phyloP scores from a whole-genome alignment of 1,140 invertebrate genomes.

The Phortica variegata region DNA sequence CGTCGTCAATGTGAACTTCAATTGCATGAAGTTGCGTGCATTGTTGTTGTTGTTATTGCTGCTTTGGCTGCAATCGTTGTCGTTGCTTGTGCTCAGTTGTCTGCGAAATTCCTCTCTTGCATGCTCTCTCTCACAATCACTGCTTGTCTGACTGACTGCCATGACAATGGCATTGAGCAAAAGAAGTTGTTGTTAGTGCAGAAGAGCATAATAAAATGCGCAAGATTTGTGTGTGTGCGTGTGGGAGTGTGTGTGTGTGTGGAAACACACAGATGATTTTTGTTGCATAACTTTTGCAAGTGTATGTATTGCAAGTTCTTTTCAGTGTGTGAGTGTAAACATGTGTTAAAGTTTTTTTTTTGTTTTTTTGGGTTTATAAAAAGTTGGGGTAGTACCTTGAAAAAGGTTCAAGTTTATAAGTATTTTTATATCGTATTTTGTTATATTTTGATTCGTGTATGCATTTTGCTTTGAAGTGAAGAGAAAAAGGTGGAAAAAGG shows the following conservation, averaged over 20 bases:
- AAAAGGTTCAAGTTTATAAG: too few species aligned
- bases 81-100: constrained; percentile 2
- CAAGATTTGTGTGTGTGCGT: too few species aligned
- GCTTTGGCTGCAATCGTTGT: constrained; percentile 9
- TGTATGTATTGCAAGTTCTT: constrained; percentile 16
- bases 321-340: constrained; percentile 2
- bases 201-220: constrained; percentile 13
- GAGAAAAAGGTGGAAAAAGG: too few species aligned
- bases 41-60: constrained; percentile 5
- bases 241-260: too few species aligned
- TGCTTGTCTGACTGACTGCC: constrained; percentile 22
- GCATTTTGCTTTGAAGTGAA: too few species aligned
- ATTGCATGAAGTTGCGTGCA: not conserved
- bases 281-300: constrained; percentile 49
- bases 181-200: constrained; percentile 5
- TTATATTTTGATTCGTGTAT: too few species aligned
- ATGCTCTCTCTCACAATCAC: too few species aligned
- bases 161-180: constrained; percentile 52
- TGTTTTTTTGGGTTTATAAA: too few species aligned
- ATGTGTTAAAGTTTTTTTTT: not conserved
- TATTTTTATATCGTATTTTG: too few species aligned
- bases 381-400: too few species aligned
- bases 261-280: constrained; percentile 18
- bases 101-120: too few species aligned
- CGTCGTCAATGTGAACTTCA: not conserved